Base-by-base conservation (phyloP, 2,888 invertebrate species). In the Muschampia staudingeri region DNA sequence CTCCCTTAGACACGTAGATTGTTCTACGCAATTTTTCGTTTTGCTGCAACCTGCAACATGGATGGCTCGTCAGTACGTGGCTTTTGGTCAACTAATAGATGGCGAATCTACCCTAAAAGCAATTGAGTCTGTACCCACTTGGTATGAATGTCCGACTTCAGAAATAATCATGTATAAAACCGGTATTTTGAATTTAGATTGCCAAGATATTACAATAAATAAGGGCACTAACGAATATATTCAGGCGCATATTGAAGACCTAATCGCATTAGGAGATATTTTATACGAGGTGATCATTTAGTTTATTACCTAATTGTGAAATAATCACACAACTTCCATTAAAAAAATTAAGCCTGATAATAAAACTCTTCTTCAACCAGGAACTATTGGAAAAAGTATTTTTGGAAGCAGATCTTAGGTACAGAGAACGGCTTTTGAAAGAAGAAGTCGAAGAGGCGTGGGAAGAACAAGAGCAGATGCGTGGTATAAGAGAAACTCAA, bases 41-140 rank as follows among this genome's bases (percentile, higher is more conserved):
- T 96, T 98, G 16, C 94, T 98, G 19, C 97, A 98, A 92, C 97
- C 98, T 6, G 96, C 97, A 6, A 94, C 97, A 5, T 98, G 98
- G 98, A 98, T 98, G 98, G 97, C 97, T 87, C 94, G 96, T 82
- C 97, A 97, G 93, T 98, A 98, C 90, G 98, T 98, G 7, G 98
- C 98, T 2, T 98, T 98, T 91, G 98, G 98, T 1, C 98, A 98
- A 93, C 94, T 98, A 4, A 95, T 98, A 52, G 98, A 98, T 87
- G 98, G 98, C 2, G 97, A 97, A 80, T 93, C 96, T 71, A 97
- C 98, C 16, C 93, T 98, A 61, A 93, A 96, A 81, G 93, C 93
- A 85, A 97, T 98, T 61, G 98, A 98, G 93, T 90, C 93, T n/a
- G 95, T 97, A 7, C 95, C 97, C 0, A 98, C 98, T 0, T 97